Percentiles rank a stretch among this genome's conserved stretches.
Conservation (phyloP, 2,797 vertebrate genomes). For the Holocentrus rufus region DNA sequence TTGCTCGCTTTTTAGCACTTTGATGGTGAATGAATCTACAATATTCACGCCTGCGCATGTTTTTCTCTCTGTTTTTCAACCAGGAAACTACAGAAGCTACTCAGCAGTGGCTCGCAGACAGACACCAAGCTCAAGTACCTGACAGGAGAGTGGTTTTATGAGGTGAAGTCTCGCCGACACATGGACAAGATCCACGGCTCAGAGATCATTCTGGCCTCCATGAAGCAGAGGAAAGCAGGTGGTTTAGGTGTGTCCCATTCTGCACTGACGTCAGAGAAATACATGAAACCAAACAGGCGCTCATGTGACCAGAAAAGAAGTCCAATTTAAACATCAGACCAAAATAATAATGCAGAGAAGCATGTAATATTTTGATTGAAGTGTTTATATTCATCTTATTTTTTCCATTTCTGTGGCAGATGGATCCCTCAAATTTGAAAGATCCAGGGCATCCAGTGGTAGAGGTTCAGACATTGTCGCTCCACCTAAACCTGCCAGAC, state of each 20-base stretch:
- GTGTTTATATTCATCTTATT: background rate
- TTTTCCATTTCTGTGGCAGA: conserved; percentile 52
- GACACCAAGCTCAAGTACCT: conserved; percentile 88
- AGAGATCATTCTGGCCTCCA: conserved; percentile 94
- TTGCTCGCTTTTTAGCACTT: background rate
- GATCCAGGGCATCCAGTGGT: conserved; percentile 39
- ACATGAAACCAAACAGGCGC: background rate
- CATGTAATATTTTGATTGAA: background rate
- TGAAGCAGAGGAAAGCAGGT: conserved; percentile 84
- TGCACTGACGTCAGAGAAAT: background rate
- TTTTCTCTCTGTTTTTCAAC: conserved; percentile 37
- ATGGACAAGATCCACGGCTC: conserved; percentile 93
- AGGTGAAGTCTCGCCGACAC: conserved; percentile 93
- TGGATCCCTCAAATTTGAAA: conserved; percentile 57
- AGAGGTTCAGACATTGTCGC: conserved; percentile 41
- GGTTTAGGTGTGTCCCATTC: conserved; percentile 78
- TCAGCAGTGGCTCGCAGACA: conserved; percentile 64
- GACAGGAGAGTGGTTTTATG: conserved; percentile 98
- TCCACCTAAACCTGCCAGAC: conserved; percentile 72
- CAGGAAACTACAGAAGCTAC: conserved; percentile 87
- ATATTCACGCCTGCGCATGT: background rate
- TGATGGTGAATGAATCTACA: too few relatives aligned
- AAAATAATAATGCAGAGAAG: background rate
- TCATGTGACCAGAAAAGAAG: background rate
- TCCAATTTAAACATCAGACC: background rate